These are phyloP conservation scores for Cryptotermes secundus DNA, from an alignment of 1,140 invertebrate species.

Conservation along the genomic window DNA sequence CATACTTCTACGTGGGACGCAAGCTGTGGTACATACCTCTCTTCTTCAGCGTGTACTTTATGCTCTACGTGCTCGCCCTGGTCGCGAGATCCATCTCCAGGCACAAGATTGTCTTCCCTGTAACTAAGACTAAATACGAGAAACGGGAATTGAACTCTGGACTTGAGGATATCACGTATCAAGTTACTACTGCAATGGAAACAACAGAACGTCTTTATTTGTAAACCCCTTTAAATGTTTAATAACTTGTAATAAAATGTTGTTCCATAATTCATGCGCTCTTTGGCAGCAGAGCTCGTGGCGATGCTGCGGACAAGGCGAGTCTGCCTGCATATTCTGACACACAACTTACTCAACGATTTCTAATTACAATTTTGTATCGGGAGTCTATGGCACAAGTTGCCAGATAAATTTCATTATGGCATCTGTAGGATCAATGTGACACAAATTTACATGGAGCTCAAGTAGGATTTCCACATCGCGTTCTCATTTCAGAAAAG, in stretches of 20 bases:
- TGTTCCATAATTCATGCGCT: background rate
- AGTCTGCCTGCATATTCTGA: no score
- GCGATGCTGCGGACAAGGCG: no score
- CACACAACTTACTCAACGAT: no score
- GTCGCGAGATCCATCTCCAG: conserved; percentile 75
- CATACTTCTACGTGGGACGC: conserved; percentile 77
- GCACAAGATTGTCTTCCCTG: conserved; percentile 63
- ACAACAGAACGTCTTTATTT: background rate
- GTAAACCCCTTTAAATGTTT: background rate
- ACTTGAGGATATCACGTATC: background rate
- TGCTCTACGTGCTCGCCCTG: conserved; percentile 73
- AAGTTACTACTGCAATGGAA: background rate
- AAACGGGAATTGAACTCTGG: background rate
- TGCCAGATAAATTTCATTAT: no score
- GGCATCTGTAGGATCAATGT: no score
- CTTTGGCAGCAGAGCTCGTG: no score
- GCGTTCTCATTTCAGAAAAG: no score
- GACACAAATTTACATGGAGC: no score
- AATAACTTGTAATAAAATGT: background rate
- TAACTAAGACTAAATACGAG: background rate
- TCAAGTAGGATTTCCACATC: no score
- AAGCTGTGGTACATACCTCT: conserved; percentile 80
- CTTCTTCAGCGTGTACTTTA: conserved; percentile 81
- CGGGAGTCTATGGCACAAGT: no score
- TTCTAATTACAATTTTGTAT: no score